These are phyloP conservation scores for Megaceryle maxima DNA, from an alignment of 2,113 vertebrate genomes.

Conservation along the genomic window DNA sequence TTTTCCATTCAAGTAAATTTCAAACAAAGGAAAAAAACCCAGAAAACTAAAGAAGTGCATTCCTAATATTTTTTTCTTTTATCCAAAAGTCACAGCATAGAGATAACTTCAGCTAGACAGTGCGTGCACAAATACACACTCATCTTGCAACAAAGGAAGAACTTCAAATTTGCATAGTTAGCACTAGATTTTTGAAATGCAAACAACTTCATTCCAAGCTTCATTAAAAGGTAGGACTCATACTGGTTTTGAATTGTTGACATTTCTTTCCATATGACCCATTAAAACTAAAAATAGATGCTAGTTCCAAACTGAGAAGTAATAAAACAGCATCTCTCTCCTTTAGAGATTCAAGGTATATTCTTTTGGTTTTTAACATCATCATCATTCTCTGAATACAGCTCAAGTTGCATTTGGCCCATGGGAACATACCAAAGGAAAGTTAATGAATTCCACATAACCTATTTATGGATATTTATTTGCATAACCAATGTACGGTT, in stretches of 20 bases:
- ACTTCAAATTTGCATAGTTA: not conserved
- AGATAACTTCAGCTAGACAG: not conserved
- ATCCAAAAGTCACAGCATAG: not conserved
- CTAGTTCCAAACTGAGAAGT: not conserved
- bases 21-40: not conserved
- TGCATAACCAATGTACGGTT: not conserved
- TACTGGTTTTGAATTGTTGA: not conserved
- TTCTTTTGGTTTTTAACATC: not conserved
- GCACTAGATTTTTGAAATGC: not conserved
- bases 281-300: not conserved
- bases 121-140: not conserved
- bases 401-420: not conserved
- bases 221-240: not conserved
- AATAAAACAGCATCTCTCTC: not conserved
- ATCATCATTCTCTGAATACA: not conserved
- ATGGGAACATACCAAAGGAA: not conserved
- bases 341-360: not conserved
- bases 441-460: not conserved
- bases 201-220: not conserved
- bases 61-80: not conserved
- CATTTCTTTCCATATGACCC: not conserved
- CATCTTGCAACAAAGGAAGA: not conserved
- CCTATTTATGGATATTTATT: not conserved
- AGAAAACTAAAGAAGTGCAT: not conserved
- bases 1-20: not conserved